phyloP scores from a whole-genome alignment of 2,888 invertebrate species.

The Empis livida region DNA sequence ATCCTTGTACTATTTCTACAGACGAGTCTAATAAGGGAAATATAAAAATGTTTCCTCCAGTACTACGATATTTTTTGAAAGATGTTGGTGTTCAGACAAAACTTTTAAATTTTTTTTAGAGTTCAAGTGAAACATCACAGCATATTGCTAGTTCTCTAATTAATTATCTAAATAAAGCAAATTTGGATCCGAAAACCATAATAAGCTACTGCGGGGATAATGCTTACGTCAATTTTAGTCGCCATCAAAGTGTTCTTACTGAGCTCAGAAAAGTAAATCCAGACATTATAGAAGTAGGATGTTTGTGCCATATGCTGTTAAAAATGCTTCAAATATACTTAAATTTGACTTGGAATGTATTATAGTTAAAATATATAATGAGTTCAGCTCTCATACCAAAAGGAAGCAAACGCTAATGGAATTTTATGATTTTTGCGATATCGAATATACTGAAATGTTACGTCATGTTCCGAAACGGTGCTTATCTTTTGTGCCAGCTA shows the following conservation, averaged over 20 bases:
- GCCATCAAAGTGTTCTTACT: constrained; percentile 1
- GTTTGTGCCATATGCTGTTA: constrained; percentile 1
- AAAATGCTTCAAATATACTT: background rate
- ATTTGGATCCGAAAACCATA: constrained; percentile 2
- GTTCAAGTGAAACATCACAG: background rate
- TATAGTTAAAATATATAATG: constrained; percentile 1
- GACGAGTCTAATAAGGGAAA: constrained; percentile 3
- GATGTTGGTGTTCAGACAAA: background rate
- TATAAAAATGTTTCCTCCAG: background rate
- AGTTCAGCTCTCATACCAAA: constrained; percentile 2
- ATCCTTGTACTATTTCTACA: background rate
- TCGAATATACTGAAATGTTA: constrained; percentile 1
- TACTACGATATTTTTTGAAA: constrained; percentile 2
- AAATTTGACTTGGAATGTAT: constrained; percentile 2
- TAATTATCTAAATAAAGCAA: constrained; percentile 1
- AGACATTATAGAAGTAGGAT: background rate
- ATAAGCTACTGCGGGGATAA: constrained; percentile 4
- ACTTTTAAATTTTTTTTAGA: constrained; percentile 1
- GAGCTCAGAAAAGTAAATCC: background rate
- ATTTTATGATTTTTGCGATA: constrained; percentile 1
- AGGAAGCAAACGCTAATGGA: constrained; percentile 1
- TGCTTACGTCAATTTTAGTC: constrained; percentile 5
- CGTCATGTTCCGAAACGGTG: background rate
- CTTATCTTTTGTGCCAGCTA: background rate
- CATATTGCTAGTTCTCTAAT: background rate